Base-by-base conservation (phyloP, 1,140 invertebrate genomes). In the Drosophila funebris region DNA sequence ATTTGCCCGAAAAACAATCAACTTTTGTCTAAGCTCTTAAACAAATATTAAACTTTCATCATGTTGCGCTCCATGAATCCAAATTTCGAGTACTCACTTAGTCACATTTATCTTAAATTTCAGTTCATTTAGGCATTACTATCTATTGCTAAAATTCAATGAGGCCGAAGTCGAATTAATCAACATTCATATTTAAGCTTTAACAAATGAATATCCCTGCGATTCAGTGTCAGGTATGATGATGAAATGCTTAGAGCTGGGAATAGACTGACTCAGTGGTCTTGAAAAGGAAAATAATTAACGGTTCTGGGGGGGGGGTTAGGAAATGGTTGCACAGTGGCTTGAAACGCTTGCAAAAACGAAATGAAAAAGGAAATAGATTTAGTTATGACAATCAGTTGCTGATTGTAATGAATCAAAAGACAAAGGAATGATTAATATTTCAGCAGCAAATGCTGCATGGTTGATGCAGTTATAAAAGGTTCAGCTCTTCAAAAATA, bases 1-100 rank as follows among this genome's bases (percentile, higher is more conserved):
- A 48, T 71, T 71, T 66, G 33, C 24, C 22, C 56, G n/a, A 24
- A 57, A 68, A 71, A 71, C 68, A 71, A 71, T 71, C 61, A 71
- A 71, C 43, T 66, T 66, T 52, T 56, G 68, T 8, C 14, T 43
- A 66, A 57, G 52, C 68, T 39, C 48, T 56, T 41, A 24, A 64
- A 66, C 24, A 41, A 57, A 71, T 57, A 66, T 70, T 48, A 5
- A 70, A 63, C 48, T 70, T 62, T 36, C 7, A 13, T 24, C 37
- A 16, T 3, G 24, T 5, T 27, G n/a, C n/a, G n/a, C n/a, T n/a
- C n/a, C n/a, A n/a, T 27, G 5, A 27, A 27, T 27, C 4, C 0
- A 27, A 27, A 2, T 27, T 4, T 1, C n/a, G n/a, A n/a, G n/a
- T n/a, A n/a, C n/a, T 27, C 4, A 4, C 6, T 5, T 4, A 27